These are phyloP conservation scores for Saturnia pavonia DNA, from an alignment of 2,888 invertebrate species.

Conservation along the genomic window DNA sequence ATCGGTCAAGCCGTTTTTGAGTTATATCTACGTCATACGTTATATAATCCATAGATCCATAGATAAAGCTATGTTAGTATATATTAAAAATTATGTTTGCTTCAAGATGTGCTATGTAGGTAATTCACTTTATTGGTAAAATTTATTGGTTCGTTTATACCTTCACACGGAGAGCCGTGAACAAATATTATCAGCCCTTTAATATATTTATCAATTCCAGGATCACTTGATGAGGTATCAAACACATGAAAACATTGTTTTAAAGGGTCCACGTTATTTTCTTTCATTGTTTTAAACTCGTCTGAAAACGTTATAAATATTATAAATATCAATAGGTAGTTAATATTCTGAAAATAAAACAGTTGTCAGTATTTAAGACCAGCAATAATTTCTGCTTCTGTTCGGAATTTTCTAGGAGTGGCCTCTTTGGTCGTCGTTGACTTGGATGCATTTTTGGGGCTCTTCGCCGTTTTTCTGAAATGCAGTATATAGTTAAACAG, in stretches of 20 bases:
- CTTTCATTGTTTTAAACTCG: constrained; percentile 59
- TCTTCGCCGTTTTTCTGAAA: constrained; percentile 54
- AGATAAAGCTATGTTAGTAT: too few species aligned
- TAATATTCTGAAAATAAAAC: neutral
- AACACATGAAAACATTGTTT: constrained; percentile 51
- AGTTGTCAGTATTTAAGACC: constrained; percentile 39
- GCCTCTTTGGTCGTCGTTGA: constrained; percentile 35
- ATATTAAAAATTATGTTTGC: too few species aligned
- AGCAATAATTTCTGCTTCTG: constrained; percentile 65
- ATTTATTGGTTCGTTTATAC: constrained; percentile 34
- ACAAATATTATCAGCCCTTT: constrained; percentile 69
- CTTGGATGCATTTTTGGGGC: constrained; percentile 45
- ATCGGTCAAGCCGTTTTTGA: too few species aligned
- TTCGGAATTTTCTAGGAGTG: constrained; percentile 47
- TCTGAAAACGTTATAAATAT: constrained; percentile 45
- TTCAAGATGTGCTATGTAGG: too few species aligned
- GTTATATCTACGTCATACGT: too few species aligned
- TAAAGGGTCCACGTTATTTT: constrained; percentile 58
- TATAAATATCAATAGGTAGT: constrained; percentile 9
- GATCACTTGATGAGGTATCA: constrained; percentile 35
- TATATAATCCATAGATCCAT: too few species aligned
- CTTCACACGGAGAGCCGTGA: constrained; percentile 72
- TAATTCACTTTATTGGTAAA: neutral
- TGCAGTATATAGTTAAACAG: neutral
- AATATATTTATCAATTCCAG: constrained; percentile 40